phyloP scores from a whole-genome alignment of 2,888 invertebrate species.

The Aproaerema taeniolella region DNA sequence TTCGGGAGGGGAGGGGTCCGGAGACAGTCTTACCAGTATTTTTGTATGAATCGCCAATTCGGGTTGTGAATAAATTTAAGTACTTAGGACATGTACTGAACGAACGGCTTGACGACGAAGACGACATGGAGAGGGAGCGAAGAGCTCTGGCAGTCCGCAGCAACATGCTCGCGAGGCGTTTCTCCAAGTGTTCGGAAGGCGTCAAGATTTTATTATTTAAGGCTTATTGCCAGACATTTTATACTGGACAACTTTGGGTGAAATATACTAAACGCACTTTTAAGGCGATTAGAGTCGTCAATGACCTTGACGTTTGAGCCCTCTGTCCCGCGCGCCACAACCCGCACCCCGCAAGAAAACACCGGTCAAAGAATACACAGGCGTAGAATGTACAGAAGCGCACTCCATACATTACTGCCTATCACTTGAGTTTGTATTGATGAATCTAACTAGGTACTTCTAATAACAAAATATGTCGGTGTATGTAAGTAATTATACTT shows the following conservation, averaged over 20 bases:
- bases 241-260: constrained; percentile 2
- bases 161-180: background rate
- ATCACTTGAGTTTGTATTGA: too few species aligned
- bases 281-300: too few species aligned
- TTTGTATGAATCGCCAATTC: background rate
- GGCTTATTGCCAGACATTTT: background rate
- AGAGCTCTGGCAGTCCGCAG: background rate
- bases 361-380: too few species aligned
- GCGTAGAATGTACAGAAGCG: too few species aligned
- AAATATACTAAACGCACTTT: background rate
- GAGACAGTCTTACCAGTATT: background rate
- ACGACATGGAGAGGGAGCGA: constrained; percentile 1
- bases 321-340: too few species aligned
- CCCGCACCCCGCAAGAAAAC: too few species aligned
- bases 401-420: too few species aligned
- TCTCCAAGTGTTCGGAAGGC: background rate
- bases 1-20: background rate
- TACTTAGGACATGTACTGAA: background rate
- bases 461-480: too few species aligned
- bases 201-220: background rate
- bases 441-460: too few species aligned
- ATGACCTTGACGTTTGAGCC: too few species aligned
- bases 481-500: too few species aligned
- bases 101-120: background rate
- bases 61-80: background rate